These are phyloP conservation scores for Aptenodytes forsteri DNA, from an alignment of 2,113 vertebrate species.

Conservation along the genomic window DNA sequence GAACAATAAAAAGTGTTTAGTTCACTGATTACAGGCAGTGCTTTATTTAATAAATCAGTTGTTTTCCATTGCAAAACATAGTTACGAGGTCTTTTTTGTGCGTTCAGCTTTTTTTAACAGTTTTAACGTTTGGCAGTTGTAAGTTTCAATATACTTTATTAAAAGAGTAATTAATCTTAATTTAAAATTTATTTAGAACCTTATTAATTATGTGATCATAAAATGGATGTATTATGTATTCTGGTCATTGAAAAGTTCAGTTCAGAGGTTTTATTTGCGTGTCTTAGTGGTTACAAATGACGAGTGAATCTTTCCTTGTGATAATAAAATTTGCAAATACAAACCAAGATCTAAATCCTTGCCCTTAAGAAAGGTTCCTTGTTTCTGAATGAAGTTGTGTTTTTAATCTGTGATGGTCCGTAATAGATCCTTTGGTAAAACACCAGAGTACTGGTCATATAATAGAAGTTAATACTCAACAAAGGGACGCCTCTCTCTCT, in stretches of 20 bases:
- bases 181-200: background rate
- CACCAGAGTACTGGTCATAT: background rate
- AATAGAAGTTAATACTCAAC: background rate
- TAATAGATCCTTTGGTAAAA: background rate
- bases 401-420: background rate
- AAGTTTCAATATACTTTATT: background rate
- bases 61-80: background rate
- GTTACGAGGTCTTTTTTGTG: too few species aligned
- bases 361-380: background rate
- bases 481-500: background rate
- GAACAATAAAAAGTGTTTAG: background rate
- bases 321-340: background rate
- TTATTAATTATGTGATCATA: background rate
- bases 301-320: background rate
- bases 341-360: background rate
- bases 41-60: background rate
- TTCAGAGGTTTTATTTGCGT: background rate
- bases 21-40: background rate
- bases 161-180: background rate
- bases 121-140: background rate
- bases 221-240: background rate
- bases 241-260: background rate
- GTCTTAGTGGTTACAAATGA: background rate
- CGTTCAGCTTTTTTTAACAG: background rate
- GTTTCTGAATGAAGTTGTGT: background rate